Conservation (phyloP, 2,113 vertebrate species). For the Australoheros scitulus region DNA sequence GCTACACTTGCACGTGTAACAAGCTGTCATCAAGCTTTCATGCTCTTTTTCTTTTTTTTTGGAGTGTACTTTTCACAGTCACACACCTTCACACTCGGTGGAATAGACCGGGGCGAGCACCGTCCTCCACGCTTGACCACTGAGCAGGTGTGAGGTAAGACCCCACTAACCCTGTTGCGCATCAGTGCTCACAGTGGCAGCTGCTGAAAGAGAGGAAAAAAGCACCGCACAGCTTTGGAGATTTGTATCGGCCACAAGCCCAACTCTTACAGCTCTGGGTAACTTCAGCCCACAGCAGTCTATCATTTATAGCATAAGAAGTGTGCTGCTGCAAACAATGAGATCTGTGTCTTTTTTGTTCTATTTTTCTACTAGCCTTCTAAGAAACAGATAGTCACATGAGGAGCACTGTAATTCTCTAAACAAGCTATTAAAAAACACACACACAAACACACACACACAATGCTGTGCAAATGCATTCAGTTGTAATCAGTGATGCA, state of each 20-base stretch:
- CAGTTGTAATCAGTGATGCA: neutral
- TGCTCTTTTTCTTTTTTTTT: constrained; percentile 17
- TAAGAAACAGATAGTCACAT: neutral
- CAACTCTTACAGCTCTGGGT: neutral
- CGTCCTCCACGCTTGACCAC: neutral
- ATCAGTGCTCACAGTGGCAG: constrained; percentile 11
- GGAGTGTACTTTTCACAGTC: neutral
- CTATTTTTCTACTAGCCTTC: neutral
- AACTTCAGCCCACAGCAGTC: neutral
- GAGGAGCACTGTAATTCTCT: neutral
- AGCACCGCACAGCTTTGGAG: neutral
- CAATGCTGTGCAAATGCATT: neutral
- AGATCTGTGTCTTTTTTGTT: neutral
- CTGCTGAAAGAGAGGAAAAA: neutral
- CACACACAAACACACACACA: neutral
- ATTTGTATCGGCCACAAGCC: neutral
- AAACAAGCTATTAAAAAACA: neutral
- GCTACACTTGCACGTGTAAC: neutral
- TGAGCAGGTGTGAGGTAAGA: constrained; percentile 40
- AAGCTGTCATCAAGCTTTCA: neutral
- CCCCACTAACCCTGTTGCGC: constrained; percentile 24
- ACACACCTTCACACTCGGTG: constrained; percentile 4
- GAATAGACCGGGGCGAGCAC: neutral
- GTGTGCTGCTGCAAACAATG: neutral
- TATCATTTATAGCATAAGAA: neutral